Conservation (phyloP, 2,888 invertebrate genomes). For the Timema cristinae region DNA sequence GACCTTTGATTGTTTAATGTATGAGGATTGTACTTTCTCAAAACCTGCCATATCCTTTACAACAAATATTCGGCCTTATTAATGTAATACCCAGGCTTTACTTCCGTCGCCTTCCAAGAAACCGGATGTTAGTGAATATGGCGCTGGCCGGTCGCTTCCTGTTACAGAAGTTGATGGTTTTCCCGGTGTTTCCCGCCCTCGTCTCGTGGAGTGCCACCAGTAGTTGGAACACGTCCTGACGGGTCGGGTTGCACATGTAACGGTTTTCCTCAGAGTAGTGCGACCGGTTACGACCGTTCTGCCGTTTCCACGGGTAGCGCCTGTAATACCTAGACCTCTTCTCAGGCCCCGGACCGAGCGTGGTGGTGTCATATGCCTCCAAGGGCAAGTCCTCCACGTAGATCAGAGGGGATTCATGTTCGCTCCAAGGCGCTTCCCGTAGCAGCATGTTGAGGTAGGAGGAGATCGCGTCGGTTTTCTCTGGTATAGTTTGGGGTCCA, state of each 20-base stretch:
- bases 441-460: constrained; percentile 23
- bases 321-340: constrained; percentile 58
- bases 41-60: no score
- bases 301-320: constrained; percentile 60
- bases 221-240: constrained; percentile 58
- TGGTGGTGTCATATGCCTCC: not conserved
- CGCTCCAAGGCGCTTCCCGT: constrained; percentile 18
- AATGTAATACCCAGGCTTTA: constrained; percentile 32
- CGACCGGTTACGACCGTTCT: constrained; percentile 42
- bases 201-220: constrained; percentile 58
- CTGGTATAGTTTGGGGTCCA: no score
- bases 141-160: constrained; percentile 51
- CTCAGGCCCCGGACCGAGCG: constrained; percentile 10
- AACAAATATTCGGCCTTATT: no score
- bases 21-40: no score
- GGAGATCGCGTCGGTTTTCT: constrained; percentile 11
- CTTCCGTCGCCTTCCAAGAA: constrained; percentile 50
- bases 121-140: constrained; percentile 60
- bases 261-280: constrained; percentile 54
- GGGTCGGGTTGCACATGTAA: constrained; percentile 59
- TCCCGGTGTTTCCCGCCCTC: constrained; percentile 51
- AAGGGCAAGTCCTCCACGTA: constrained; percentile 23
- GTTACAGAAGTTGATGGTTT: constrained; percentile 60
- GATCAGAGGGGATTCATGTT: constrained; percentile 18
- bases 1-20: no score